These are phyloP conservation scores for Bujurquina vittata DNA, from an alignment of 2,113 vertebrate genomes.

Conservation along the genomic window DNA sequence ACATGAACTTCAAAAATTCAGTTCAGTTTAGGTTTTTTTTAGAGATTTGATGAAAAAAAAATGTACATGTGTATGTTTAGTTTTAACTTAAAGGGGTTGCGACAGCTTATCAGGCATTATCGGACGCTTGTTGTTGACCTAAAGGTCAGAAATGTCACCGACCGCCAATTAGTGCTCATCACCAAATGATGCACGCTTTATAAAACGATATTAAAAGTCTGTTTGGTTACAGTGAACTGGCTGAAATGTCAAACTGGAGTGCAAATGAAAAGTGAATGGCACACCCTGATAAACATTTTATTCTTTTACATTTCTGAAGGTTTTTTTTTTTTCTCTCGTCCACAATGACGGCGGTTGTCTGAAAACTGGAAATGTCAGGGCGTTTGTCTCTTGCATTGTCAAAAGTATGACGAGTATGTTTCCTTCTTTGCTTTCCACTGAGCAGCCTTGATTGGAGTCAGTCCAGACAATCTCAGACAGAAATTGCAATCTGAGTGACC, in stretches of 20 bases:
- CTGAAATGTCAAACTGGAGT: background rate
- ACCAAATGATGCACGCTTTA: background rate
- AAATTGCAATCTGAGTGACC: background rate
- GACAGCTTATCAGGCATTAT: background rate
- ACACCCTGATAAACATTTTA: background rate
- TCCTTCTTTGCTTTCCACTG: background rate
- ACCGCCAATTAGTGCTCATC: slow-evolving; percentile 52
- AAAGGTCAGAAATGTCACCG: slow-evolving; percentile 46
- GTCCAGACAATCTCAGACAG: background rate
- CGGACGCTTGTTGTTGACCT: background rate
- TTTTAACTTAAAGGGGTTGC: background rate
- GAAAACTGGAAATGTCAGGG: background rate
- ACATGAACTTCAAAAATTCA: background rate
- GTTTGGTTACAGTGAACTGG: background rate
- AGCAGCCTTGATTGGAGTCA: background rate
- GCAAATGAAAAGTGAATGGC: background rate
- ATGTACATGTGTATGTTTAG: background rate
- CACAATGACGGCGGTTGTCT: background rate
- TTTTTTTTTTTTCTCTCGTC: background rate
- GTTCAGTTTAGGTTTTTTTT: background rate
- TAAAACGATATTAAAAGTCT: background rate
- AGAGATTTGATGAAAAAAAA: background rate
- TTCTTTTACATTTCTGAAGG: background rate
- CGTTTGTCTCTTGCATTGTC: background rate
- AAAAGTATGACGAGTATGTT: background rate